These are phyloP conservation scores for Chaetura pelagica DNA, from an alignment of 2,113 vertebrate species.

Conservation along the genomic window DNA sequence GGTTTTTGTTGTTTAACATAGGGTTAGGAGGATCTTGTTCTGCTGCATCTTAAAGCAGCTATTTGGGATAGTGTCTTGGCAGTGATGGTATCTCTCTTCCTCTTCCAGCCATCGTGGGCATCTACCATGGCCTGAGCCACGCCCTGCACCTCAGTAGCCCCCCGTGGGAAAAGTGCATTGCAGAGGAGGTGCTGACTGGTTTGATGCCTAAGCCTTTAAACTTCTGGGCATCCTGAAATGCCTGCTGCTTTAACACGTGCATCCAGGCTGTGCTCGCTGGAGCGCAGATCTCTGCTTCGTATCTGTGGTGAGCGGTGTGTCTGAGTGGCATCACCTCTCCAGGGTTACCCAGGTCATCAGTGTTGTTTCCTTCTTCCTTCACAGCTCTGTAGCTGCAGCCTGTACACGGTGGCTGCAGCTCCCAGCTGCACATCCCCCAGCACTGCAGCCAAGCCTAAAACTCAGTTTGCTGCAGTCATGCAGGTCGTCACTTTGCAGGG, in stretches of 20 bases:
- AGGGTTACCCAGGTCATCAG: fast-evolving
- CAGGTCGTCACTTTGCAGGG: background rate
- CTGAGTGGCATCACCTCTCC: fast-evolving
- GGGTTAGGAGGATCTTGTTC: background rate
- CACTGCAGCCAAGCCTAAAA: background rate
- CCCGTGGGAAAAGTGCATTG: background rate
- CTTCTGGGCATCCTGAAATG: background rate
- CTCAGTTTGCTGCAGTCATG: background rate
- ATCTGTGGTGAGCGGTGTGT: fast-evolving
- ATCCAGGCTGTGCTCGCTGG: background rate
- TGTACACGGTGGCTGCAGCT: background rate
- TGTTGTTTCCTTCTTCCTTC: background rate
- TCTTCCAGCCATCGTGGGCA: fast-evolving
- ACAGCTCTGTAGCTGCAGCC: background rate
- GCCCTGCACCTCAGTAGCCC: background rate
- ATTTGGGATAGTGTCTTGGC: fast-evolving
- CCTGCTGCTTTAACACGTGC: background rate
- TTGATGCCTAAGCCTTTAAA: background rate
- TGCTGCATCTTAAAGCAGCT: background rate
- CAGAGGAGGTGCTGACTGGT: background rate
- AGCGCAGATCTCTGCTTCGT: background rate
- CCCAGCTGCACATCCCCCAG: background rate
- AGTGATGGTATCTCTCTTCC: background rate
- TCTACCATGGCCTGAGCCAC: fast-evolving
- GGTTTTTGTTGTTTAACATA: background rate